Percentiles rank a stretch among this genome's conserved stretches.
These are phyloP conservation scores for Panagrolaimus sp. DNA, from an alignment of 1,140 invertebrate genomes.

Conservation along the genomic window DNA sequence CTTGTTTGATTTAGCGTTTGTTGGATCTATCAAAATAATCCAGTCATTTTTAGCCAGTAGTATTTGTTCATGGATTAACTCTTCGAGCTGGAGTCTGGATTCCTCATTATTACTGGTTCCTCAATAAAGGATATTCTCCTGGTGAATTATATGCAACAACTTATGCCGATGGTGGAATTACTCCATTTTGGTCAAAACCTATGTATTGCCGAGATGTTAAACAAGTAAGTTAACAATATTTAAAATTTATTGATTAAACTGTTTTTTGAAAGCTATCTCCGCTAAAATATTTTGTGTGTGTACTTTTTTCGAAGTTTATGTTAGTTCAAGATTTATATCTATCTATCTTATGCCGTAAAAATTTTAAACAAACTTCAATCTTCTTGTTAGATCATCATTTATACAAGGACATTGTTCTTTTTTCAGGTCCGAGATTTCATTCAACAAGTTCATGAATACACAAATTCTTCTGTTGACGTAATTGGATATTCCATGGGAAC, in stretches of 20 bases:
- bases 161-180: constrained; percentile 33
- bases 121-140: constrained; percentile 27
- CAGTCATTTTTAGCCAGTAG: constrained; percentile 31
- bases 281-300: too few relatives aligned
- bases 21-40: too few relatives aligned
- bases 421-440: constrained; percentile 37
- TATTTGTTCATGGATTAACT: constrained; percentile 35
- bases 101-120: constrained; percentile 25
- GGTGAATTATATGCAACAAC: constrained; percentile 37
- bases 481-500: constrained; percentile 39
- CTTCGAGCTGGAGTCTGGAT: constrained; percentile 25
- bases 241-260: too few relatives aligned
- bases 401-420: too few relatives aligned
- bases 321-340: too few relatives aligned
- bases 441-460: constrained; percentile 33
- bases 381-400: too few relatives aligned
- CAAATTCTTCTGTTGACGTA: constrained; percentile 32
- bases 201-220: constrained; percentile 39
- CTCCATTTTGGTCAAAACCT: constrained; percentile 28
- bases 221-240: constrained; percentile 7
- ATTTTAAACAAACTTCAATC: too few relatives aligned
- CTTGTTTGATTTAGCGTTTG: too few relatives aligned
- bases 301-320: too few relatives aligned
- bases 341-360: too few relatives aligned
- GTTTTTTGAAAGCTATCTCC: too few relatives aligned